A percentile compares a stretch with the other conserved stretches of the same genome.
Evolutionary conservation across 2,797 vertebrate genomes (phyloP).

Genomic region (Clangula hyemalis): DNA sequence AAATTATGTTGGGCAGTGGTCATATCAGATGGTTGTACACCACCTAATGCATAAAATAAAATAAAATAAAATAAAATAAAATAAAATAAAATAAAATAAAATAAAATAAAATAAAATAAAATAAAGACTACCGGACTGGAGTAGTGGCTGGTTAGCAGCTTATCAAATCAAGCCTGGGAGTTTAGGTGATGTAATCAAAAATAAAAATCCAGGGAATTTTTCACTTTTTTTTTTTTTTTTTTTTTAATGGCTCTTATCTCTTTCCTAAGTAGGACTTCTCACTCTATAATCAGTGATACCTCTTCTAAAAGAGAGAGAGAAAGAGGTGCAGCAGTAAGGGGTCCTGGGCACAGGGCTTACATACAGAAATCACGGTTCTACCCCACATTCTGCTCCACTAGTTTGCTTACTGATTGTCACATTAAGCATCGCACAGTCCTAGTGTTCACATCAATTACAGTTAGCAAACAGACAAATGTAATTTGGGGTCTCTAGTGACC

Average conservation of each 20-base stretch:
- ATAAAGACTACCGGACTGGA: too few relatives aligned
- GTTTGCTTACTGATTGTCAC: neutral
- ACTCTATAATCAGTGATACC: neutral
- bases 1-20: neutral
- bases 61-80: neutral
- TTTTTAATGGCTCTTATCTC: neutral
- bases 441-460: neutral
- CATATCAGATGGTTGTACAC: neutral
- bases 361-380: neutral
- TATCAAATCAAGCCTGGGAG: neutral
- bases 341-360: neutral
- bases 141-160: neutral
- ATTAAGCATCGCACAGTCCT: neutral
- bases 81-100: neutral
- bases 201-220: neutral
- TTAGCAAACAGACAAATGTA: neutral
- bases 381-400: neutral
- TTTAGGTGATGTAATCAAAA: neutral
- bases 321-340: rapidly evolving
- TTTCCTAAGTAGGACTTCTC: neutral
- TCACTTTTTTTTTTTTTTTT: too few relatives aligned
- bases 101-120: neutral
- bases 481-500: neutral
- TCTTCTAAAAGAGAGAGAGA: neutral
- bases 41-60: neutral